phyloP scores from a whole-genome alignment of 2,888 invertebrate genomes.

The Pterostichus niger region DNA sequence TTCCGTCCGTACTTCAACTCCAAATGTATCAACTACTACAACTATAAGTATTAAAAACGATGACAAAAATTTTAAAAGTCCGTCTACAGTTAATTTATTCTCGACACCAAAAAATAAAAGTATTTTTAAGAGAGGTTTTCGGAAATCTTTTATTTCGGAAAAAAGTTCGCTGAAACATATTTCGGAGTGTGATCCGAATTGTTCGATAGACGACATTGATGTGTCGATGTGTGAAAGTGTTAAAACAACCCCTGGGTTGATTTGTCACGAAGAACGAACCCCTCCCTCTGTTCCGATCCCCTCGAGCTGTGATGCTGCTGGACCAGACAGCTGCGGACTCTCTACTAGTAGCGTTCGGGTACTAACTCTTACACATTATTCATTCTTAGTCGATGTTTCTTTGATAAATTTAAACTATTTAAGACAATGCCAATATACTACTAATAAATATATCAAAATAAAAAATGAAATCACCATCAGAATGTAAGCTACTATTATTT shows the following conservation, averaged over 20 bases:
- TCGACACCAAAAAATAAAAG: constrained; percentile 59
- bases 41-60: constrained; percentile 38
- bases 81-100: constrained; percentile 57
- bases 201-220: constrained; percentile 61
- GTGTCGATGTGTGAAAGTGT: constrained; percentile 57
- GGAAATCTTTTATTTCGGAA: constrained; percentile 64
- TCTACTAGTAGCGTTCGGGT: constrained; percentile 67
- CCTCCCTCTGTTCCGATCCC: constrained; percentile 50
- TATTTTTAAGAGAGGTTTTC: constrained; percentile 65
- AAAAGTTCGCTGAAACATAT: constrained; percentile 56
- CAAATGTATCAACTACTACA: constrained; percentile 40
- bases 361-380: constrained; percentile 66
- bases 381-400: constrained; percentile 24
- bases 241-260: constrained; percentile 39
- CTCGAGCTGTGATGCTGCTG: constrained; percentile 61
- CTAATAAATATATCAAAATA: too few species aligned
- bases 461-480: not conserved
- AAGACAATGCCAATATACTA: not conserved
- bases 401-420: constrained; percentile 27
- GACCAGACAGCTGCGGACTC: constrained; percentile 64
- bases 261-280: constrained; percentile 31
- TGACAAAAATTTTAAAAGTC: constrained; percentile 56
- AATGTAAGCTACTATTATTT: too few species aligned
- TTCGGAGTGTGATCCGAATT: constrained; percentile 61
- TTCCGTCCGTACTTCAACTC: constrained; percentile 39